A percentile compares a stretch with the other conserved stretches of the same genome.
Evolutionary conservation across 2,888 invertebrate species (phyloP).

Genomic region (Zygothrica quintamaculata): DNA sequence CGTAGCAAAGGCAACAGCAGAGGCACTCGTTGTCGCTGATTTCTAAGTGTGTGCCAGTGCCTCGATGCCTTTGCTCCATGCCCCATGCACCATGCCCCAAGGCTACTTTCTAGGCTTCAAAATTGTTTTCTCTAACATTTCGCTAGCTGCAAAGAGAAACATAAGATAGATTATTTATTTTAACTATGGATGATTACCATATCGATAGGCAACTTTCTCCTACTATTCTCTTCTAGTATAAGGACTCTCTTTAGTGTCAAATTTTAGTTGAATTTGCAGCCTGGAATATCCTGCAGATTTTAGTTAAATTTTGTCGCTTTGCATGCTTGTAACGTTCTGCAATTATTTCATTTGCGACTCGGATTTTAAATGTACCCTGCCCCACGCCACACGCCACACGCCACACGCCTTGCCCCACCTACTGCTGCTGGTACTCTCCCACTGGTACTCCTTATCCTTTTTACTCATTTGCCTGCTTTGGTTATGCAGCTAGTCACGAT

Average conservation of each 20-base stretch:
- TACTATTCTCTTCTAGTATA: background rate
- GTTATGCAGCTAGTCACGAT: conserved; percentile 28
- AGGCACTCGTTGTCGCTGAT: conserved; percentile 57
- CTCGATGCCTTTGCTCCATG: background rate
- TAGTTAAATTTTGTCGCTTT: conserved; percentile 51
- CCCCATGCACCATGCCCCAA: no score
- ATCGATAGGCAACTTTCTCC: no score
- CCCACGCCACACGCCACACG: background rate
- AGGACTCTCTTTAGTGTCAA: background rate
- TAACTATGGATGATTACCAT: no score
- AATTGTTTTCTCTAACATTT: conserved; percentile 12
- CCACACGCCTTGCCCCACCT: background rate
- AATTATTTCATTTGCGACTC: conserved; percentile 71
- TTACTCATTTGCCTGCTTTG: no score
- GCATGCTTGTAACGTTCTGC: conserved; percentile 73
- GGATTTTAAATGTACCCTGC: conserved; percentile 27
- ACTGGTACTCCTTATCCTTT: background rate
- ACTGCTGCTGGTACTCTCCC: background rate
- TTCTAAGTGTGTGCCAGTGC: conserved; percentile 33
- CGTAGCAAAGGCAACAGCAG: conserved; percentile 57
- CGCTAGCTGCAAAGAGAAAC: no score
- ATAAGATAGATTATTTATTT: no score
- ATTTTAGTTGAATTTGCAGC: background rate
- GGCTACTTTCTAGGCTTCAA: background rate
- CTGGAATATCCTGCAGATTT: conserved; percentile 23